Conservation (phyloP, 64 coral and sea anemone genomes). For the Hydrozoanthus tunicans region DNA sequence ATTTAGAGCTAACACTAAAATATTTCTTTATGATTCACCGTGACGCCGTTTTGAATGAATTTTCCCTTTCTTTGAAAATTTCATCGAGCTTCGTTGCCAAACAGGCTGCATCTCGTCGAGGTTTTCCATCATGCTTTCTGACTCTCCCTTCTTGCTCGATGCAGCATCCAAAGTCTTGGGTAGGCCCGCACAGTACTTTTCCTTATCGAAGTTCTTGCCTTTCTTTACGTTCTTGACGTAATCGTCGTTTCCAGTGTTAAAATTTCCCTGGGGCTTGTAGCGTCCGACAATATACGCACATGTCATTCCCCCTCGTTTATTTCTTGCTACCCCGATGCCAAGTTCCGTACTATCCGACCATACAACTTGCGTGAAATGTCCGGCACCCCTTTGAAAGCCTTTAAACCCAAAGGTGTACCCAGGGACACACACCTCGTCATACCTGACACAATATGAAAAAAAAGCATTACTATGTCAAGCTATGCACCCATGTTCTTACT, state of each 20-base stretch:
- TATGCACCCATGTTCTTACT: too few relatives aligned
- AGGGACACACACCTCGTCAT: neutral
- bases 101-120: neutral
- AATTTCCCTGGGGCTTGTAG: neutral
- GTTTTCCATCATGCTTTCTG: neutral
- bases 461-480: neutral
- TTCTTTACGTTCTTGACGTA: neutral
- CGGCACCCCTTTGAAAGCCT: neutral
- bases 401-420: neutral
- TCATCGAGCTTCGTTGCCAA: neutral
- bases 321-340: neutral
- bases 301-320: neutral
- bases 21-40: neutral
- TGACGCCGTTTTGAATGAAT: neutral
- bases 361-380: neutral
- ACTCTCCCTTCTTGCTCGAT: neutral
- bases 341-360: neutral
- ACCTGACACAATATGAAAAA: neutral
- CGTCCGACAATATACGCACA: neutral
- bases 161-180: neutral
- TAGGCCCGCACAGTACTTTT: neutral
- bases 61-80: slow-evolving; percentile 2
- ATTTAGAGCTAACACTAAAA: too few relatives aligned
- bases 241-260: neutral
- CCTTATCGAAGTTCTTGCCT: neutral